Conservation (phyloP, 30 jellyfish, hydroid and myxozoan species). For the Aurelia sp. region DNA sequence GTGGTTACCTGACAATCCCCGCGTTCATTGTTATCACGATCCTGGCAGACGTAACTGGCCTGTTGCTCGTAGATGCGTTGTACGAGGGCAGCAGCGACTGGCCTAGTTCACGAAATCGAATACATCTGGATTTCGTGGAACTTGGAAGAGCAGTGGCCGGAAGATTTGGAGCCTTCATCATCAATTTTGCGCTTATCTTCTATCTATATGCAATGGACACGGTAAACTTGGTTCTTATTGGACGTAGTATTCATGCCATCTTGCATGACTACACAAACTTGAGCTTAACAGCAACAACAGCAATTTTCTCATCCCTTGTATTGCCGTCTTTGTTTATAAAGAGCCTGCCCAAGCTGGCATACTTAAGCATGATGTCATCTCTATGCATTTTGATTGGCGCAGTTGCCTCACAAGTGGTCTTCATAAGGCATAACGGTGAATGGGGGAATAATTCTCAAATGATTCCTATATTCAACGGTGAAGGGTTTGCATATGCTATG, state of each 20-base stretch:
- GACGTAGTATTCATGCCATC: conserved; percentile 48
- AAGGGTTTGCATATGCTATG: conserved; percentile 63
- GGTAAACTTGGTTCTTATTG: conserved; percentile 37
- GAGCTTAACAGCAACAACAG: conserved; percentile 33
- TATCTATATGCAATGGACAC: conserved; percentile 56
- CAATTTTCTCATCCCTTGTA: conserved; percentile 28
- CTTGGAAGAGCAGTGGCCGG: conserved; percentile 65
- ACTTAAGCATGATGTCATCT: conserved; percentile 69
- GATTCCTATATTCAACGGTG: conserved; percentile 47
- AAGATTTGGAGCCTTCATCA: conserved; percentile 40
- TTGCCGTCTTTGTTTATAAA: conserved; percentile 64
- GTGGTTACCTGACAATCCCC: conserved; percentile 65
- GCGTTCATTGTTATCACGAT: conserved; percentile 44
- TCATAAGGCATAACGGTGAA: conserved; percentile 29
- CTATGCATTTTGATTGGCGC: conserved; percentile 52
- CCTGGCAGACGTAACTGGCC: conserved; percentile 63
- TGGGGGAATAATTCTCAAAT: conserved; percentile 49
- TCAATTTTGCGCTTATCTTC: conserved; percentile 39
- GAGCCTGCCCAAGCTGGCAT: conserved; percentile 64
- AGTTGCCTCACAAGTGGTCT: conserved; percentile 49
- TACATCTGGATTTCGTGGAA: conserved; percentile 45
- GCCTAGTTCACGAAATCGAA: conserved; percentile 25
- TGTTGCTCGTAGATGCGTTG: conserved; percentile 68
- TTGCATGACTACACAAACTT: conserved; percentile 35
- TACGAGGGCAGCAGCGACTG: conserved; percentile 19